Conservation (phyloP, 2,113 vertebrate genomes). For the Tragelaphus imberbis region DNA sequence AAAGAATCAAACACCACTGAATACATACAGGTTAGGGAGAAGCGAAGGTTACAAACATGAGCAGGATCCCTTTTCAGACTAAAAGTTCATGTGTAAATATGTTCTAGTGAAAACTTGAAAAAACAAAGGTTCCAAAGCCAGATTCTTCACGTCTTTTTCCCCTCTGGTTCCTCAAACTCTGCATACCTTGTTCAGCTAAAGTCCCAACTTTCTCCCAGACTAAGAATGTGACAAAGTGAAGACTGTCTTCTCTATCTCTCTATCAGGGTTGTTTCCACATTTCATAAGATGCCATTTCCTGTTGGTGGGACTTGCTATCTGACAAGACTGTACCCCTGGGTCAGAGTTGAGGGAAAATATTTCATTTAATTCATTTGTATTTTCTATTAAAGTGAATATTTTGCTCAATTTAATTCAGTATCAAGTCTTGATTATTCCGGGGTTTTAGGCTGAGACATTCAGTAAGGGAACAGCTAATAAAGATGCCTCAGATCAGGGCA, state of each 20-base stretch:
- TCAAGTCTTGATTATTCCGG: neutral
- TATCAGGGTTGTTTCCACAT: neutral
- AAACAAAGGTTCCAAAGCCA: neutral
- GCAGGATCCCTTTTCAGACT: neutral
- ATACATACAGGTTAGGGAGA: neutral
- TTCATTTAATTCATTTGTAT: neutral
- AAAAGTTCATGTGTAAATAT: neutral
- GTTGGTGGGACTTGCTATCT: neutral
- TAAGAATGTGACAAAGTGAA: neutral
- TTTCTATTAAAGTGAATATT: constrained; percentile 39
- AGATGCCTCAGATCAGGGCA: neutral
- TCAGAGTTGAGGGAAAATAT: neutral
- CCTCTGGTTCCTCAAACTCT: neutral
- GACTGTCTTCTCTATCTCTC: neutral
- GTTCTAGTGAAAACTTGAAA: neutral
- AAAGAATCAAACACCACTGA: neutral
- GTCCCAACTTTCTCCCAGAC: neutral
- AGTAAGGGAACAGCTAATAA: constrained; percentile 25
- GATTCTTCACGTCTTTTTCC: neutral
- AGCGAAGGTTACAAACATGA: neutral
- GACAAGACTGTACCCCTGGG: constrained; percentile 13
- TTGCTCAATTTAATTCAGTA: constrained; percentile 15
- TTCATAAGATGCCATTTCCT: neutral
- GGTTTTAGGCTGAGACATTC: constrained; percentile 21
- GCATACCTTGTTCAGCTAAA: neutral